These are phyloP conservation scores for Bovichtus diacanthus DNA, from an alignment of 2,797 vertebrate species.

Conservation along the genomic window DNA sequence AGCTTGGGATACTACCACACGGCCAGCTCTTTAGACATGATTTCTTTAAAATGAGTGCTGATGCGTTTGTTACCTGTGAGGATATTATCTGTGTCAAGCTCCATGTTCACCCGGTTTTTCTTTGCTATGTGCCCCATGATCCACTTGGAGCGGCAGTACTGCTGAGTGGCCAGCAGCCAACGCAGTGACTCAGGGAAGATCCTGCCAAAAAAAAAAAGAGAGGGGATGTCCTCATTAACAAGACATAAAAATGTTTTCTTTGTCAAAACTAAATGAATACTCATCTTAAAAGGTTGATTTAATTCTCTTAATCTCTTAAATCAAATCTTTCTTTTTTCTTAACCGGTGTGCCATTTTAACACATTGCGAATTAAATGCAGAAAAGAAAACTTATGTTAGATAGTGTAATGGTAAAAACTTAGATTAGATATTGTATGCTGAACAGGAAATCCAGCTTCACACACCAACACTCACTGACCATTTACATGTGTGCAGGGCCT, in stretches of 20 bases:
- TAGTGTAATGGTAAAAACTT: not conserved
- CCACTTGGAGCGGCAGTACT: constrained; percentile 92
- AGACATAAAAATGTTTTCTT: constrained; percentile 31
- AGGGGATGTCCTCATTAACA: constrained; percentile 49
- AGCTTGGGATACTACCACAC: constrained; percentile 26
- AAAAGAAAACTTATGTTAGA: constrained; percentile 6
- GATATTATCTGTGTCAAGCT: constrained; percentile 89
- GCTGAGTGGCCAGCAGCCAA: constrained; percentile 96
- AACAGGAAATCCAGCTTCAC: constrained; percentile 12
- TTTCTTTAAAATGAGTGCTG: not conserved
- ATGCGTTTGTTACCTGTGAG: constrained; percentile 85
- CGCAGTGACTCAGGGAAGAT: constrained; percentile 98
- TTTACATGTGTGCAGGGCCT: not conserved
- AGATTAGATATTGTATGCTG: not conserved
- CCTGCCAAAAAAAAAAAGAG: constrained; percentile 78
- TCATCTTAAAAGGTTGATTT: constrained; percentile 9
- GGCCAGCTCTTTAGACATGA: not conserved
- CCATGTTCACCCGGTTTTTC: constrained; percentile 89
- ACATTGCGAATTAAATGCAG: not conserved
- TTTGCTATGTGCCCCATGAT: constrained; percentile 90
- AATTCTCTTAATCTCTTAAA: constrained; percentile 10
- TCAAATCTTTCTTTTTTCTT: constrained; percentile 10
- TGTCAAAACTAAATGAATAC: not conserved
- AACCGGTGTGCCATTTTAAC: not conserved
- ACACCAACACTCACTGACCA: not conserved